Conservation (phyloP, 1,140 invertebrate species). For the Aphaenogaster rudis region DNA sequence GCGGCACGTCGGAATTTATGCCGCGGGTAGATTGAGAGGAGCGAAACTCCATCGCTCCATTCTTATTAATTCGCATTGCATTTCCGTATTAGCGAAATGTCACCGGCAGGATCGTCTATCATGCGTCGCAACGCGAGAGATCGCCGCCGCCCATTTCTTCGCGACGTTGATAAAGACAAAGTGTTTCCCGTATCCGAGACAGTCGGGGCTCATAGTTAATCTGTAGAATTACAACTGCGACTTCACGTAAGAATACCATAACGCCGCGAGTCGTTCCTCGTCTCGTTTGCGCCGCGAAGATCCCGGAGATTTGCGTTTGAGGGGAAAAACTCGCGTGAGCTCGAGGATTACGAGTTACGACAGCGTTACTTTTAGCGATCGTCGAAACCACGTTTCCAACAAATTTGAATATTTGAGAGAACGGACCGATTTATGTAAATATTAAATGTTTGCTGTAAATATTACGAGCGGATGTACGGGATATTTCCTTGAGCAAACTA, state of each 20-base stretch:
- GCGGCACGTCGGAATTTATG: background rate
- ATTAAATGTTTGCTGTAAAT: constrained; percentile 17
- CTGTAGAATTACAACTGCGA: constrained; percentile 52
- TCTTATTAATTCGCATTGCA: constrained; percentile 47
- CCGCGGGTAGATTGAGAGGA: background rate
- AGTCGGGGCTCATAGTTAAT: constrained; percentile 47
- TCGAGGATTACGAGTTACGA: constrained; percentile 15
- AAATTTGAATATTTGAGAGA: background rate
- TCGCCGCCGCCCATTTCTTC: constrained; percentile 32
- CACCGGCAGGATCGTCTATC: constrained; percentile 38
- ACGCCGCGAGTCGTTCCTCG: constrained; percentile 40
- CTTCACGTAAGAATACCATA: constrained; percentile 55
- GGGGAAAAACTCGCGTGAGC: background rate
- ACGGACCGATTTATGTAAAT: background rate
- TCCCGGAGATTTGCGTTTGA: constrained; percentile 7
- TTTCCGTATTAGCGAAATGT: constrained; percentile 38
- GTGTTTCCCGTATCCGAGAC: constrained; percentile 53
- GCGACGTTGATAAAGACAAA: constrained; percentile 62
- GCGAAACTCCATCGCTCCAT: background rate
- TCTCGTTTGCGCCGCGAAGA: background rate
- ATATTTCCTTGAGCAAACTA: background rate
- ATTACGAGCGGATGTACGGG: background rate
- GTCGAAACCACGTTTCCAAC: background rate
- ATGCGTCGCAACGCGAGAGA: constrained; percentile 12
- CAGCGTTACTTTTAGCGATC: background rate